phyloP scores from a whole-genome alignment of 2,113 vertebrate species.

The Pipa parva region DNA sequence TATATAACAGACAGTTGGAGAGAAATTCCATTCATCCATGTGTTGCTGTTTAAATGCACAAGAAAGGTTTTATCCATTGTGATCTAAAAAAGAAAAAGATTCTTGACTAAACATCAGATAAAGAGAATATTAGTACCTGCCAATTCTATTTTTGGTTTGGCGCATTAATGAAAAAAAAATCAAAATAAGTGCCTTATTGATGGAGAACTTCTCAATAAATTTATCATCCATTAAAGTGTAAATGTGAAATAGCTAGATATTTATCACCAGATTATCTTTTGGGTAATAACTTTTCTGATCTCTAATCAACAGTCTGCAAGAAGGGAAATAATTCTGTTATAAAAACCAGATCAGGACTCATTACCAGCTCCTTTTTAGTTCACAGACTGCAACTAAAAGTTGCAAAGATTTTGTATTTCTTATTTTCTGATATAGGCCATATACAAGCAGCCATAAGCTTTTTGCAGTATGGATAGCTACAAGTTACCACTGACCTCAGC shows the following conservation, averaged over 20 bases:
- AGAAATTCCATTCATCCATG: not conserved
- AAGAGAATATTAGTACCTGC: slow-evolving; percentile 10
- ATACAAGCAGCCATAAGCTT: too few species aligned
- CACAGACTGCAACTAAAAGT: too few species aligned
- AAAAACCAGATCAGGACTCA: too few species aligned
- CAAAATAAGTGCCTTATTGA: slow-evolving; percentile 28
- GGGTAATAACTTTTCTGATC: slow-evolving; percentile 25
- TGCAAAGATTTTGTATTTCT: too few species aligned
- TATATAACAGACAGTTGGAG: not conserved
- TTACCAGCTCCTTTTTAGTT: too few species aligned
- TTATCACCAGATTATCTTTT: slow-evolving; percentile 28
- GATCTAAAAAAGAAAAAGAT: slow-evolving; percentile 6
- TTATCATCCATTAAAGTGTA: slow-evolving; percentile 21
- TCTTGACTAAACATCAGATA: slow-evolving; percentile 28
- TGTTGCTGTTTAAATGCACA: not conserved
- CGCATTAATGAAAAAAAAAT: slow-evolving; percentile 23
- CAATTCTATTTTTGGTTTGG: slow-evolving; percentile 31
- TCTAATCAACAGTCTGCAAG: slow-evolving; percentile 13
- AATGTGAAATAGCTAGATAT: slow-evolving; percentile 20
- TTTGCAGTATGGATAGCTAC: too few species aligned
- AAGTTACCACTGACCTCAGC: too few species aligned
- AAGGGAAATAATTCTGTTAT: too few species aligned
- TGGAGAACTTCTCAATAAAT: slow-evolving; percentile 34
- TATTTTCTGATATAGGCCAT: too few species aligned
- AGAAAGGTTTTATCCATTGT: not conserved